phyloP scores from a whole-genome alignment of 2,888 invertebrate species.

The Micoletzkya japonica region DNA sequence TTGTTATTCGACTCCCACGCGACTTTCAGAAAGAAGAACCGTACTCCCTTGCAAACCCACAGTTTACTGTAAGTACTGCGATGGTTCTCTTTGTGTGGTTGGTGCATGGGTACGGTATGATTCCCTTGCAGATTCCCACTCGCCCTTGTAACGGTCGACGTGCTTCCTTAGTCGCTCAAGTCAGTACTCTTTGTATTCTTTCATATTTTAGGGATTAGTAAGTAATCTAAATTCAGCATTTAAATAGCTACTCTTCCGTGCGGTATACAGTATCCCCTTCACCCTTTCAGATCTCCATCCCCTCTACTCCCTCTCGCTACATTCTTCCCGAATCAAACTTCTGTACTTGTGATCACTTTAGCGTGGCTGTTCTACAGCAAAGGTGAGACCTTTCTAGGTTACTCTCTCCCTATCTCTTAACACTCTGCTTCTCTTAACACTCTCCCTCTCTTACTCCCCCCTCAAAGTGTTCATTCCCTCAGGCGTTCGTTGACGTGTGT shows the following conservation, averaged over 20 bases:
- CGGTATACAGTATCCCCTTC: too few relatives aligned
- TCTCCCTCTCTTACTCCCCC: background rate
- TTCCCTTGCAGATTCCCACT: too few relatives aligned
- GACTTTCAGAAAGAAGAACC: too few relatives aligned
- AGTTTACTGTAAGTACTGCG: too few relatives aligned
- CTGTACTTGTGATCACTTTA: conserved; percentile 20
- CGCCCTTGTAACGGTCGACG: background rate
- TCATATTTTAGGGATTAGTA: background rate
- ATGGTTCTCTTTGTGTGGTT: too few relatives aligned
- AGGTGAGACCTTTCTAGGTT: conserved; percentile 3
- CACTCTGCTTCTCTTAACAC: background rate
- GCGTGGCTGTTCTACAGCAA: background rate
- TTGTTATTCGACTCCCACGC: too few relatives aligned
- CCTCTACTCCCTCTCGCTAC: conserved; percentile 19
- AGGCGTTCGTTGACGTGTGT: conserved; percentile 3
- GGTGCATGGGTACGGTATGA: too few relatives aligned
- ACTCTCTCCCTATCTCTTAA: too few relatives aligned
- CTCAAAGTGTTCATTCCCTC: background rate
- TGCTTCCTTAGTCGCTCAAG: background rate
- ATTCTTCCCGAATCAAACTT: conserved; percentile 16
- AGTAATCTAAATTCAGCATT: background rate
- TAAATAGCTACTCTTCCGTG: background rate
- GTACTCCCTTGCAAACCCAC: too few relatives aligned
- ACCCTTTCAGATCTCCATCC: background rate
- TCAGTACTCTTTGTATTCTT: background rate